Evolutionary conservation across 2,797 vertebrate genomes (phyloP).

Genomic region (Sebastolobus alascanus): DNA sequence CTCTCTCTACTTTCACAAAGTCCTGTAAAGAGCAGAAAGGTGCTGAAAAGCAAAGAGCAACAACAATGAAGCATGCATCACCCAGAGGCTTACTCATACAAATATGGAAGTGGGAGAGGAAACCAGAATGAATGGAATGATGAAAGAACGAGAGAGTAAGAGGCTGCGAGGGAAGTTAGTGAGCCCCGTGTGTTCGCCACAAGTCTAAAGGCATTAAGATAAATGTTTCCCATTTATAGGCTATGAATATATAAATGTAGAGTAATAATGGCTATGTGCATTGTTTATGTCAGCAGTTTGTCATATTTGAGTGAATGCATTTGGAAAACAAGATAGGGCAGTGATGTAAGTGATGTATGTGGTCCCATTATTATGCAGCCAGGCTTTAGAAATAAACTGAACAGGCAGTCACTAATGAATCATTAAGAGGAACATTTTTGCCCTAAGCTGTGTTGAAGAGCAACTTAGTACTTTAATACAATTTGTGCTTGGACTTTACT

Average conservation of each 20-base stretch:
- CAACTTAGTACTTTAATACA: too few relatives aligned
- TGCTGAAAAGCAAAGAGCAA: constrained; percentile 55
- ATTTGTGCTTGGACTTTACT: too few relatives aligned
- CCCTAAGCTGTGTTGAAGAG: too few relatives aligned
- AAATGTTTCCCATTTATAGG: neutral
- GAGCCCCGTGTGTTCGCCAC: neutral
- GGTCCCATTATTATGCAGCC: neutral
- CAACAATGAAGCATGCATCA: constrained; percentile 47
- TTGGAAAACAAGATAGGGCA: neutral
- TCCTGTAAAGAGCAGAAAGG: constrained; percentile 43
- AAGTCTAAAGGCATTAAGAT: too few relatives aligned
- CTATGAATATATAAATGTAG: neutral
- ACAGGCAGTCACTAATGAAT: too few relatives aligned
- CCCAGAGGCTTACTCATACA: constrained; percentile 41
- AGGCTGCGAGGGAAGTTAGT: constrained; percentile 13
- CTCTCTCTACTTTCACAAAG: constrained; percentile 4
- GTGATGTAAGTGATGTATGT: neutral
- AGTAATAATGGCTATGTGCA: neutral
- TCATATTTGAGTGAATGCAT: neutral
- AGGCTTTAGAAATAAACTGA: neutral
- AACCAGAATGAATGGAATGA: constrained; percentile 69
- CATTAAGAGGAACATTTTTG: too few relatives aligned
- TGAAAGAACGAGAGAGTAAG: constrained; percentile 54
- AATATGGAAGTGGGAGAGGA: constrained; percentile 61
- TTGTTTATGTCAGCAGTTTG: neutral